phyloP scores from a whole-genome alignment of 53 echinoderm and acorn worm genomes.

The Zoroaster sp. region DNA sequence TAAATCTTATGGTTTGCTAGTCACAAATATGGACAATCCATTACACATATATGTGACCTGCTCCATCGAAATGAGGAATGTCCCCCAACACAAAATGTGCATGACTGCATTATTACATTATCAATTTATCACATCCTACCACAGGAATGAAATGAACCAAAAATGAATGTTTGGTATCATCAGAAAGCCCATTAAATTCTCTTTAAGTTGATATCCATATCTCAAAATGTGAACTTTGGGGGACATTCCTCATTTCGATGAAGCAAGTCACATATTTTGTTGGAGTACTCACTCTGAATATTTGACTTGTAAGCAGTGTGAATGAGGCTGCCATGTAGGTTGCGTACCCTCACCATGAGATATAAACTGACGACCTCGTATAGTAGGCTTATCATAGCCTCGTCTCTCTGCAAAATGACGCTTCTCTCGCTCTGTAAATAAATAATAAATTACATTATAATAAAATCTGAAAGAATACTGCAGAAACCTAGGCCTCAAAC shows the following conservation, averaged over 20 bases:
- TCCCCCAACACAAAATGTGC: too few species aligned
- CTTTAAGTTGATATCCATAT: too few species aligned
- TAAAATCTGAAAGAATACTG: background rate
- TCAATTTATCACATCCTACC: too few species aligned
- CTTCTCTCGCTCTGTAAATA: conserved; percentile 69
- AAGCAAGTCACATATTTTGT: background rate
- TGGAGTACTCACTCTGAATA: conserved; percentile 69
- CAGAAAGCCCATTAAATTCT: too few species aligned
- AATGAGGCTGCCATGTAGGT: conserved; percentile 88
- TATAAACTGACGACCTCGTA: conserved; percentile 72
- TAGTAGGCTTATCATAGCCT: conserved; percentile 55
- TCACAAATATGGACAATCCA: background rate
- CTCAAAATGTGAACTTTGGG: too few species aligned
- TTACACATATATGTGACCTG: too few species aligned
- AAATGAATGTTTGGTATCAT: too few species aligned
- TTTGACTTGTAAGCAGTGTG: conserved; percentile 65
- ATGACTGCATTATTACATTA: too few species aligned
- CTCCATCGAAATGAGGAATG: too few species aligned
- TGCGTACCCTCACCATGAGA: conserved; percentile 73
- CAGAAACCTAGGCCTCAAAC: too few species aligned
- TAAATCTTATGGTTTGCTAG: background rate
- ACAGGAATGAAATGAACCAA: too few species aligned
- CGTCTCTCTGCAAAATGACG: conserved; percentile 77
- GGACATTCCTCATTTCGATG: too few species aligned
- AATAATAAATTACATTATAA: background rate